Conservation (phyloP, 2,888 invertebrate species). For the Ommatoiulus sabulosus region DNA sequence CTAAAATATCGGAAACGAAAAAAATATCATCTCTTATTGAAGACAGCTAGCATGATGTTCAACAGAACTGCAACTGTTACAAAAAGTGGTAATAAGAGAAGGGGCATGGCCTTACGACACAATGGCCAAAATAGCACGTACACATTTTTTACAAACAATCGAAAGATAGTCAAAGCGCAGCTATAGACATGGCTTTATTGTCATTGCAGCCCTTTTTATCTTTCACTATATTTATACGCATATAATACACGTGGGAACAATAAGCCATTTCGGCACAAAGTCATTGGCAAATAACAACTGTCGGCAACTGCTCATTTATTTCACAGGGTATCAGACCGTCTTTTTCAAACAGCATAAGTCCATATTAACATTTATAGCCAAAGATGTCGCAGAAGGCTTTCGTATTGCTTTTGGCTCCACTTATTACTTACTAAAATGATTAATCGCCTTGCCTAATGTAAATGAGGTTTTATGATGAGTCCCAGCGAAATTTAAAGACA, state of each 20-base stretch:
- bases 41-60: neutral
- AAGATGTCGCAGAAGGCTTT: neutral
- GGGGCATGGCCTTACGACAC: no score
- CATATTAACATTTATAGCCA: neutral
- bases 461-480: no score
- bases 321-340: neutral
- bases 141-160: neutral
- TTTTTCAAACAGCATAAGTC: neutral
- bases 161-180: neutral
- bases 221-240: neutral
- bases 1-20: neutral
- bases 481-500: no score
- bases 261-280: neutral
- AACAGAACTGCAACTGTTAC: neutral
- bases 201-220: neutral
- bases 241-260: neutral
- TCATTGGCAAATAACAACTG: neutral
- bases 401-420: neutral
- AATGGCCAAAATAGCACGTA: neutral
- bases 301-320: neutral
- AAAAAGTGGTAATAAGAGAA: neutral
- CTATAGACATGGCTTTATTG: neutral
- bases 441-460: no score
- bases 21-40: neutral
- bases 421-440: neutral